Conservation (phyloP, 2,797 vertebrate species). For the Lacerta viridis region DNA sequence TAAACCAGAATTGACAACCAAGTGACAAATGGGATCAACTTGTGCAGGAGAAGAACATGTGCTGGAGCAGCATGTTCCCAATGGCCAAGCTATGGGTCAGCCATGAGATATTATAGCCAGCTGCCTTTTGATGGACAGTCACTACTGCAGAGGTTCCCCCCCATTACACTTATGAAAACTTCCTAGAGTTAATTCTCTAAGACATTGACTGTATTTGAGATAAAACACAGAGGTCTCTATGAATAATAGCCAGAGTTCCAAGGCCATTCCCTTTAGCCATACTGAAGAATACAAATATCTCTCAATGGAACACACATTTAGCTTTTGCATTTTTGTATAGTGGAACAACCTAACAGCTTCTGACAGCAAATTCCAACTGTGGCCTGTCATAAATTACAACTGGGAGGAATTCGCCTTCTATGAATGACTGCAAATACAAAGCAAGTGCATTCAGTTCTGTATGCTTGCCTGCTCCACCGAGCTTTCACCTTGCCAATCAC, state of each 20-base stretch:
- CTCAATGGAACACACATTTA: background rate
- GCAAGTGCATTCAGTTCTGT: background rate
- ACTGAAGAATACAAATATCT: background rate
- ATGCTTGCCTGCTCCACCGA: background rate
- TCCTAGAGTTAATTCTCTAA: background rate
- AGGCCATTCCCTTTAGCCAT: background rate
- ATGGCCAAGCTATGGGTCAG: background rate
- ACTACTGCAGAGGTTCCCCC: background rate
- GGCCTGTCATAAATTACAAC: conserved; percentile 22
- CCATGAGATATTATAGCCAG: too few relatives aligned
- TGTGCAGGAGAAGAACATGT: background rate
- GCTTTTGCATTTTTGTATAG: background rate
- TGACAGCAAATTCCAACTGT: background rate
- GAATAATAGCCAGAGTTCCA: background rate
- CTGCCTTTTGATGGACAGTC: background rate
- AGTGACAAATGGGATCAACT: background rate
- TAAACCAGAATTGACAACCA: too few relatives aligned
- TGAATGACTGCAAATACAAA: background rate
- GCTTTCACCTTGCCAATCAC: background rate
- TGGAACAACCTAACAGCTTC: background rate
- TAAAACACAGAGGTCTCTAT: background rate
- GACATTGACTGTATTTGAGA: background rate
- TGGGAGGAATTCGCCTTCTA: background rate
- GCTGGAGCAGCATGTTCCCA: background rate
- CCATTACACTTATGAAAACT: too few relatives aligned